Evolutionary conservation across 2,113 vertebrate species (phyloP).

Genomic region (Oncorhynchus keta): DNA sequence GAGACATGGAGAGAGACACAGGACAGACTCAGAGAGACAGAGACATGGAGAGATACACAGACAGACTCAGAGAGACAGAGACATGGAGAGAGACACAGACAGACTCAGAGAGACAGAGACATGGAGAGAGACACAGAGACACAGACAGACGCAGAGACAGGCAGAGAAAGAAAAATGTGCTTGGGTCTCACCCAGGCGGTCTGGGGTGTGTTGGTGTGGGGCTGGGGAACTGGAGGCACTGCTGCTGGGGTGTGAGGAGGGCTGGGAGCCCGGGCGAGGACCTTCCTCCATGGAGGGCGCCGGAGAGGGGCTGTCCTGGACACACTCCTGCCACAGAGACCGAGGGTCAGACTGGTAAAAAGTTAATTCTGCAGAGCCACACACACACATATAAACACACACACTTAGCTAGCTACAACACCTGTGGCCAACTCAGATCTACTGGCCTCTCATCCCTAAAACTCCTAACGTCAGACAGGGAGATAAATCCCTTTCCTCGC

Average conservation of each 20-base stretch:
- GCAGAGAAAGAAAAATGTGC: neutral
- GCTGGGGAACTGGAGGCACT: constrained; percentile 98
- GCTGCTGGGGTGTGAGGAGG: constrained; percentile 98
- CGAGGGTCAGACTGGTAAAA: constrained; percentile 43
- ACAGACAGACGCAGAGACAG: neutral
- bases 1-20: too few species aligned
- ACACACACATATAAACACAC: neutral
- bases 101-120: neutral
- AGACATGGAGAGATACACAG: neutral
- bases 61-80: neutral
- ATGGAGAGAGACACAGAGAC: neutral
- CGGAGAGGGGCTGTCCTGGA: constrained; percentile 95
- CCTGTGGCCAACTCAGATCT: too few species aligned
- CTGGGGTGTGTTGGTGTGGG: constrained; percentile 10
- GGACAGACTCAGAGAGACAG: neutral
- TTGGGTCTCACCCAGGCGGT: too few species aligned
- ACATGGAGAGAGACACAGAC: neutral
- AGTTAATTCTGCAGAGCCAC: neutral
- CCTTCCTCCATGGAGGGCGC: constrained; percentile 95
- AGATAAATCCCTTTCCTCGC: neutral
- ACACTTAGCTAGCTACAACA: neutral
- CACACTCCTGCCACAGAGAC: constrained; percentile 82
- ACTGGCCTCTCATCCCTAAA: too few species aligned
- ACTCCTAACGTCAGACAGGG: neutral
- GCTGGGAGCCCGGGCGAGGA: constrained; percentile 93